Conservation (phyloP, 2,888 invertebrate species). For the Drosophila peninsularis region DNA sequence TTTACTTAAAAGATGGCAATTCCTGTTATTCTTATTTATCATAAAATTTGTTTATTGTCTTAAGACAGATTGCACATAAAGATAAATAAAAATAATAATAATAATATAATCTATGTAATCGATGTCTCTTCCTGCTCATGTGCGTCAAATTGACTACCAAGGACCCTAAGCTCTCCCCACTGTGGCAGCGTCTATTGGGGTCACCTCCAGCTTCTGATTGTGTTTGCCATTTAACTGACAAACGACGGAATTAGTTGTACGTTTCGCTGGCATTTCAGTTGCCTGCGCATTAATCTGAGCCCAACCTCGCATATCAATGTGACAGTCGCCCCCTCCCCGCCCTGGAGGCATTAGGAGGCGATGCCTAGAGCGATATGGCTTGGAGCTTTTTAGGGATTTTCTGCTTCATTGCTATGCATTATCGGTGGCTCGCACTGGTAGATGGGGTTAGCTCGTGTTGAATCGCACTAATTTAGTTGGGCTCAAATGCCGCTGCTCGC, state of each 20-base stretch:
- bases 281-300: slow-evolving; percentile 63
- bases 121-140: no score
- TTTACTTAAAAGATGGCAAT: no score
- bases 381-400: slow-evolving; percentile 75
- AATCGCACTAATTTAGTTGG: slow-evolving; percentile 21
- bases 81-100: no score
- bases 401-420: slow-evolving; percentile 76
- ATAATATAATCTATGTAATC: no score
- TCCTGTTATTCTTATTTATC: no score
- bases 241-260: slow-evolving; percentile 78
- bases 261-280: slow-evolving; percentile 72
- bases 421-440: slow-evolving; percentile 46
- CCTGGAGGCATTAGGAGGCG: slow-evolving; percentile 34
- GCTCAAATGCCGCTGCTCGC: slow-evolving; percentile 50
- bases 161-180: slow-evolving; percentile 38
- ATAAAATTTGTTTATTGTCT: no score
- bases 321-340: slow-evolving; percentile 5
- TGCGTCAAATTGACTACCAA: neutral
- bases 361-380: slow-evolving; percentile 49
- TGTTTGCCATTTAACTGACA: slow-evolving; percentile 60
- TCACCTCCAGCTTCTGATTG: slow-evolving; percentile 19
- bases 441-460: slow-evolving; percentile 61
- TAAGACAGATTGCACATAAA: no score
- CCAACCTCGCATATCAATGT: slow-evolving; percentile 41
- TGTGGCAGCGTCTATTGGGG: slow-evolving; percentile 39